Evolutionary conservation across 2,888 invertebrate genomes (phyloP), one percentile per base, ranked within the genome.

Genomic region (Hypselothyrea guttata): DNA sequence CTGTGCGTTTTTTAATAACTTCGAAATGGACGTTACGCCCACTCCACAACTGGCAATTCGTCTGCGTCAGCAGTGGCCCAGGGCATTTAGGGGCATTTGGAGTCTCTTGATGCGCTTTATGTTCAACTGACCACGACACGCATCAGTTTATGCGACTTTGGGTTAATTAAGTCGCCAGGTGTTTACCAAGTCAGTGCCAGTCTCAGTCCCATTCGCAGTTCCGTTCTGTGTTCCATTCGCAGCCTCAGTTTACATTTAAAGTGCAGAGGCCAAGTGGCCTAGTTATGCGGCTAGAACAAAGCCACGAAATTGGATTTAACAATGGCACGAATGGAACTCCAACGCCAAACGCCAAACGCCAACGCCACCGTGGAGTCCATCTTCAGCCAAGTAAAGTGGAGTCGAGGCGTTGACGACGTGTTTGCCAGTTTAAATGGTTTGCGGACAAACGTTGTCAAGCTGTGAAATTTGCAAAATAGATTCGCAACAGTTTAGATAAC

Each of bases 121-220:
- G 59, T 45, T 59, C 55, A 57, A 69, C 66, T 77, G 76, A 63
- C 79, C 71, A 60, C 45, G 62, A 61, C 48, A 75, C 72, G 79
- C 79, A 84, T 84, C 75, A 61, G 51, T 78, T 71, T 67, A 64
- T 71, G 60, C 57, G 51, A 67, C 57, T 60, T 56, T 59, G 35
- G 42, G 72, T 85, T 75, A 78, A 85, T 85, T 85, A 85, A 85
- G 68, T 59, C 54, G 62, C 85, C 72, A 78, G 75, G 66, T 74
- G 75, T 57, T 71, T 22, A 4, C 37, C 4, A 13, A 16, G 18
- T 9, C 38, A 13, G 35, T 11, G 45, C 38, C 65, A 28, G 40
- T 38, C 13, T 7, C 37, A 28, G 7, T 16, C 33, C 31, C 22
- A 41, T 31, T 34, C 54, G 75, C 48, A 57, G 42, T 55, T 57